These are phyloP conservation scores for Cheiracanthium punctorium DNA, from an alignment of 2,888 invertebrate genomes.

Conservation along the genomic window DNA sequence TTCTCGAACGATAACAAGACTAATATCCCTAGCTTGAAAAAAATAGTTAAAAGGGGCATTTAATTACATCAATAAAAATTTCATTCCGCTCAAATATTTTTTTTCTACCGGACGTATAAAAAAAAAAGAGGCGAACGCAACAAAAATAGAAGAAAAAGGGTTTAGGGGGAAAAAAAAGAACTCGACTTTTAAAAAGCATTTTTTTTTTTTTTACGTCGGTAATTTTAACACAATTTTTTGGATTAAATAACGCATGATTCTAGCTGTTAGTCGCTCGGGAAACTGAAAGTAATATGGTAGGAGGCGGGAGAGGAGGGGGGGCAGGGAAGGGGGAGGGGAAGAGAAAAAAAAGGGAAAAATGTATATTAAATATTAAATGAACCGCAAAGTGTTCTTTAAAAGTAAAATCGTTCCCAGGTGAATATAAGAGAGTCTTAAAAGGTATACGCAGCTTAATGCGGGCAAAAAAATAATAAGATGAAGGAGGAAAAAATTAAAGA, in stretches of 20 bases:
- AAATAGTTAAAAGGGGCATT: constrained; percentile 65
- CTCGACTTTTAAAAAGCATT: constrained; percentile 48
- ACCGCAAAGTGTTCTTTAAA: constrained; percentile 69
- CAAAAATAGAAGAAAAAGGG: constrained; percentile 36
- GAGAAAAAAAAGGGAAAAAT: constrained; percentile 33
- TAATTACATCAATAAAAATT: constrained; percentile 70
- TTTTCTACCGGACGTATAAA: constrained; percentile 8
- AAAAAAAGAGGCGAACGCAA: constrained; percentile 2
- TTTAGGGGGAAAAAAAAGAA: background rate
- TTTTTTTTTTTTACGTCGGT: constrained; percentile 46
- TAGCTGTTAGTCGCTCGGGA: constrained; percentile 29
- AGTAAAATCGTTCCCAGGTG: constrained; percentile 67
- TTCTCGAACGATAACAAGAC: constrained; percentile 52
- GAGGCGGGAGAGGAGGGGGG: background rate
- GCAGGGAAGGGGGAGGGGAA: background rate
- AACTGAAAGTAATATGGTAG: constrained; percentile 34
- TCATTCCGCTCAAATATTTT: constrained; percentile 59
- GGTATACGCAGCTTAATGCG: constrained; percentile 39
- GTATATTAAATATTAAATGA: constrained; percentile 69
- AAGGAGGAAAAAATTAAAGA: constrained; percentile 52
- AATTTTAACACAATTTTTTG: constrained; percentile 69
- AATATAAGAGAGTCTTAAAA: constrained; percentile 54
- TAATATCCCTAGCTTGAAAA: constrained; percentile 51
- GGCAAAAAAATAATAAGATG: background rate
- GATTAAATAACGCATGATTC: constrained; percentile 68